These are phyloP conservation scores for Polypedilum pembai DNA, from an alignment of 1,140 invertebrate genomes.

Conservation along the genomic window DNA sequence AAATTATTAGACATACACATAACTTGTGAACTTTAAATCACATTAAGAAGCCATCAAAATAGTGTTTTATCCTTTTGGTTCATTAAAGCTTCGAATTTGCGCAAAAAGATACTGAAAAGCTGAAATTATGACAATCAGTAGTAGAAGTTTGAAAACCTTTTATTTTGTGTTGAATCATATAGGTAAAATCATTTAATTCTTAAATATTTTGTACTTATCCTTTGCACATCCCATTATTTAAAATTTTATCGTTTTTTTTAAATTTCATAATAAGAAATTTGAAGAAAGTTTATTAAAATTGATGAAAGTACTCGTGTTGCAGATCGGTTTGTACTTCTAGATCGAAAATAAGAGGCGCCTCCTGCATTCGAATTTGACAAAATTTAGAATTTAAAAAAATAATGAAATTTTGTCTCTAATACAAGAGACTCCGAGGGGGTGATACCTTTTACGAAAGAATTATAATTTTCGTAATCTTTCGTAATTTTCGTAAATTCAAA, in stretches of 20 bases:
- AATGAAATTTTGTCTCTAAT: neutral
- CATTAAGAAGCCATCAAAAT: neutral
- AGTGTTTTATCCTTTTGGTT: neutral
- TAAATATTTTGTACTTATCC: neutral
- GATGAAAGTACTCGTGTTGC: too few species aligned
- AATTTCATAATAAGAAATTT: neutral
- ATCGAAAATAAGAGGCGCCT: neutral
- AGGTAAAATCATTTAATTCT: neutral
- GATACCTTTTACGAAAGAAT: too few species aligned
- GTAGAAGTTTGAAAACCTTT: neutral
- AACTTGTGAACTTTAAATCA: neutral
- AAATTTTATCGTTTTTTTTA: neutral
- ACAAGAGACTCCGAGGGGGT: too few species aligned
- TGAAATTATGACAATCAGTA: neutral
- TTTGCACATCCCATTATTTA: neutral
- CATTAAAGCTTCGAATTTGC: neutral
- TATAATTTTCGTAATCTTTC: too few species aligned
- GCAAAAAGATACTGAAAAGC: neutral
- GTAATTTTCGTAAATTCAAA: too few species aligned
- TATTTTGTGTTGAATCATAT: neutral
- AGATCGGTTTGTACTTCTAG: too few species aligned
- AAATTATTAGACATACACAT: neutral
- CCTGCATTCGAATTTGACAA: neutral
- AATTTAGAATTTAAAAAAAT: neutral
- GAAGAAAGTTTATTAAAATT: too few species aligned